A percentile compares a stretch with the other conserved stretches of the same genome.
These are phyloP conservation scores for Thermophis baileyi DNA, from an alignment of 2,113 vertebrate genomes.

Conservation along the genomic window DNA sequence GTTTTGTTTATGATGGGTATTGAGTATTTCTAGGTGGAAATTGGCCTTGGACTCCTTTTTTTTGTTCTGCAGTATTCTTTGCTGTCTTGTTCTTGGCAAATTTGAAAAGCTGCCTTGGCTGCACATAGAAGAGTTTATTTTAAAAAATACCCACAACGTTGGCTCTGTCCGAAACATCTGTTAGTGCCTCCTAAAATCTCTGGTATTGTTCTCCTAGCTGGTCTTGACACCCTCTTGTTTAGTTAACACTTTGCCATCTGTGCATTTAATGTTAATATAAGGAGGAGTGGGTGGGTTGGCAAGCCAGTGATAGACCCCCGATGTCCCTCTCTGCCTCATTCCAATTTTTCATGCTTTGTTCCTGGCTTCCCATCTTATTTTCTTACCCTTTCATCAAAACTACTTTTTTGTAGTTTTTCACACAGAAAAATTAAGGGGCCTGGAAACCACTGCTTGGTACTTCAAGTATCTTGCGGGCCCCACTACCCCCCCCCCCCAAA, in stretches of 20 bases:
- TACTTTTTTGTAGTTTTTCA: neutral
- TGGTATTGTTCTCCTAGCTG: constrained; percentile 35
- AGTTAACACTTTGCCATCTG: constrained; percentile 62
- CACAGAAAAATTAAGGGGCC: neutral
- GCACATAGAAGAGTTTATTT: constrained; percentile 2
- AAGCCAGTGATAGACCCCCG: constrained; percentile 27
- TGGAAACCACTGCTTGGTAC: neutral
- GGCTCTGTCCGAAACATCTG: constrained; percentile 46
- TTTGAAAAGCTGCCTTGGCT: neutral
- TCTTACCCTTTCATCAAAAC: neutral
- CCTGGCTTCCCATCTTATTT: neutral
- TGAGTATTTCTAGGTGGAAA: neutral
- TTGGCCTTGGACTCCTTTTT: neutral
- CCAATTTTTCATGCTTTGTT: constrained; percentile 14
- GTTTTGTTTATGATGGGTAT: neutral
- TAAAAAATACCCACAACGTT: neutral
- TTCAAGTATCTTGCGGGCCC: neutral
- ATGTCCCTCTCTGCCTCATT: constrained; percentile 3
- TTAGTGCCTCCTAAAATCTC: constrained; percentile 27
- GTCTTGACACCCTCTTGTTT: constrained; percentile 38
- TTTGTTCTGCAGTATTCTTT: neutral
- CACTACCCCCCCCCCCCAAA: neutral
- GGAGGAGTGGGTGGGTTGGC: constrained; percentile 31
- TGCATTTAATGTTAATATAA: constrained; percentile 38
- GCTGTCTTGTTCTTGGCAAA: constrained; percentile 17